Percentiles rank a stretch among this genome's conserved stretches.
Conservation (phyloP, 2,113 vertebrate genomes). For the Rhagologus leucostigma region DNA sequence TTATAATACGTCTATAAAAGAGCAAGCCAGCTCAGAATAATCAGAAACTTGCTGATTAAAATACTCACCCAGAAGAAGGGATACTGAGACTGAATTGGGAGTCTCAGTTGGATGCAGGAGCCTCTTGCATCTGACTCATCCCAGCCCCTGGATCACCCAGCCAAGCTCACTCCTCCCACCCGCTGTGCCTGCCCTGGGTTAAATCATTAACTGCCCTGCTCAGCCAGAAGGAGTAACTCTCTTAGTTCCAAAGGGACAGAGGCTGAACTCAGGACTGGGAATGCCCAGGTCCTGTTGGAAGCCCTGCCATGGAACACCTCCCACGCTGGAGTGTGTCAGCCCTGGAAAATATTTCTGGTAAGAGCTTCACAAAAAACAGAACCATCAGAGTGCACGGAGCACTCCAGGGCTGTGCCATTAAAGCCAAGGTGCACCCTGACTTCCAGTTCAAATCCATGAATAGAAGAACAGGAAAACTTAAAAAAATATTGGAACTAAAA, state of each 20-base stretch:
- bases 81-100: not conserved
- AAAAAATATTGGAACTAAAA: not conserved
- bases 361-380: not conserved
- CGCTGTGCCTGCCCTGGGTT: not conserved
- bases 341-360: not conserved
- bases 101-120: not conserved
- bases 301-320: not conserved
- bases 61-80: not conserved
- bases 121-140: not conserved
- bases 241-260: not conserved
- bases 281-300: not conserved
- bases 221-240: not conserved
- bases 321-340: rapidly evolving
- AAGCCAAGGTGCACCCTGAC: not conserved
- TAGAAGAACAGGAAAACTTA: not conserved
- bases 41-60: not conserved
- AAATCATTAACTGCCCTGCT: not conserved
- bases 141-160: not conserved
- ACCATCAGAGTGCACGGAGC: not conserved
- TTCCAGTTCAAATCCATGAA: not conserved
- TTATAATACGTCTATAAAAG: not conserved
- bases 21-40: not conserved
- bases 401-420: not conserved
- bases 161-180: not conserved
- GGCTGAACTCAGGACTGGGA: not conserved